Percentiles rank a stretch among this genome's conserved stretches.
Evolutionary conservation across 2,113 vertebrate genomes (phyloP).

Genomic region (Oryzias curvinotus): DNA sequence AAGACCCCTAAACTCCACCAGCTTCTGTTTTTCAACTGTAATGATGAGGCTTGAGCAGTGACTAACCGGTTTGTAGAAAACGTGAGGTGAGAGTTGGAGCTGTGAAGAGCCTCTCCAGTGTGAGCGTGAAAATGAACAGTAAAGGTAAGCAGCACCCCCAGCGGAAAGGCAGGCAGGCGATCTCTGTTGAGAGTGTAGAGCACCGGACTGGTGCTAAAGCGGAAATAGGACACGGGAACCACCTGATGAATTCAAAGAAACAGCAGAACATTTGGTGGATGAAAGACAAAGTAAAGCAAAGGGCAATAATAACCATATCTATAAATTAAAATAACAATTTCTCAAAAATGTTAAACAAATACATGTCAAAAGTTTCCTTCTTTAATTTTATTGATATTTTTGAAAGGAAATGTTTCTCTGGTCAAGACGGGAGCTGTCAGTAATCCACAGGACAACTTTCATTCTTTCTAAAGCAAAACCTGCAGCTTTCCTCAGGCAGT

Average conservation of each 20-base stretch:
- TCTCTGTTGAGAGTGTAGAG: constrained; percentile 78
- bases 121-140: constrained; percentile 88
- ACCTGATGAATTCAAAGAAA: constrained; percentile 76
- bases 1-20: background rate
- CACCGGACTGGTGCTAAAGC: constrained; percentile 83
- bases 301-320: no score
- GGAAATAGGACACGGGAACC: constrained; percentile 89
- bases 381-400: no score
- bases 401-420: no score
- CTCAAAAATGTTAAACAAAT: no score
- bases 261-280: constrained; percentile 4
- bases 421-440: no score
- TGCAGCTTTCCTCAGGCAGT: background rate
- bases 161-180: constrained; percentile 78
- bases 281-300: background rate
- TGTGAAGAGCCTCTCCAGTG: constrained; percentile 87
- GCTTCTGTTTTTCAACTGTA: background rate
- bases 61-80: constrained; percentile 92
- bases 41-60: background rate
- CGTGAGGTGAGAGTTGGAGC: constrained; percentile 83
- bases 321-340: no score
- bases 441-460: no score
- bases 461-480: constrained; percentile 1
- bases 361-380: no score
- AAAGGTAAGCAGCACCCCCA: constrained; percentile 86